phyloP scores from a whole-genome alignment of 2,797 vertebrate species.

The Trachurus trachurus region DNA sequence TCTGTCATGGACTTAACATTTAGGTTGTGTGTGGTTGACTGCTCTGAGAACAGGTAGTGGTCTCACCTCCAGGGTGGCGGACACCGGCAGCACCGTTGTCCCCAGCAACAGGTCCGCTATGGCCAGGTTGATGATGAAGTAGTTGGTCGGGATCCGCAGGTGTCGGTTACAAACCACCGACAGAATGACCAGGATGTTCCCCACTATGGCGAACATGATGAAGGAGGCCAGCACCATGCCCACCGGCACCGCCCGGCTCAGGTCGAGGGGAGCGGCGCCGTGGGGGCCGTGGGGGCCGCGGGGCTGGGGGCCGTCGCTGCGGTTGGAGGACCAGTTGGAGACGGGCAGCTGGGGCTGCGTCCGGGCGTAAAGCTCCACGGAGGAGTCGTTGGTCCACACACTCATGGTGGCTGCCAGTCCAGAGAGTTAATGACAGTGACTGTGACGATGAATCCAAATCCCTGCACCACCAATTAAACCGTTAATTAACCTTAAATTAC shows the following conservation, averaged over 20 bases:
- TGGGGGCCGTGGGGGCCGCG: conserved; percentile 24
- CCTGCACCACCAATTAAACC: too few relatives aligned
- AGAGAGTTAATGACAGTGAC: background rate
- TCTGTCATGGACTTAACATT: too few relatives aligned
- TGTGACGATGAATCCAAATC: background rate
- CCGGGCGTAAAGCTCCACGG: conserved; percentile 68
- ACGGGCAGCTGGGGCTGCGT: conserved; percentile 52
- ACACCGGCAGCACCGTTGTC: conserved; percentile 94
- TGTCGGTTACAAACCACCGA: conserved; percentile 95
- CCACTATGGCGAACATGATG: conserved; percentile 94
- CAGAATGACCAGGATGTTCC: conserved; percentile 95
- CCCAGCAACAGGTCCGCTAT: conserved; percentile 94
- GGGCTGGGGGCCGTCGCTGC: conserved; percentile 61
- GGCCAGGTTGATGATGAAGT: conserved; percentile 96
- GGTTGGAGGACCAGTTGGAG: conserved; percentile 77
- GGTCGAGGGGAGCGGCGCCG: conserved; percentile 78
- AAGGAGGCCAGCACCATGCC: conserved; percentile 93
- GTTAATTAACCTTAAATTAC: background rate
- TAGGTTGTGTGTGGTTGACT: too few relatives aligned
- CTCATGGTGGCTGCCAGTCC: conserved; percentile 84
- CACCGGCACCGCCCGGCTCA: conserved; percentile 90
- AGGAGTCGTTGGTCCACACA: conserved; percentile 84
- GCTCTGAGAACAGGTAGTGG: background rate
- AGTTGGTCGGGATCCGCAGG: conserved; percentile 95
- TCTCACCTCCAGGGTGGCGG: conserved; percentile 91